Conservation (phyloP, 1,140 invertebrate species). For the Drosophila lowei region DNA sequence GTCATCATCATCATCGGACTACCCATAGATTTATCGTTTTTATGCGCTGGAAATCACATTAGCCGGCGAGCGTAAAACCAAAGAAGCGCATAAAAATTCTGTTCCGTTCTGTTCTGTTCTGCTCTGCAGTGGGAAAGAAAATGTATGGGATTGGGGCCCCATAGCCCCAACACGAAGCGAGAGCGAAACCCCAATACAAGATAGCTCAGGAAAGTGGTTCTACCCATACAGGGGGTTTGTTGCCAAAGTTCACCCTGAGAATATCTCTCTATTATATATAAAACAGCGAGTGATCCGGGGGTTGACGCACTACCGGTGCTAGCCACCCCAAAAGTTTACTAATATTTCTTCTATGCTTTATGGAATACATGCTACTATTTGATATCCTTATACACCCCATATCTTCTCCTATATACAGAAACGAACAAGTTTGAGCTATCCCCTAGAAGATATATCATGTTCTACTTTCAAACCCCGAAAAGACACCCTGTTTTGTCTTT, state of each 20-base stretch:
- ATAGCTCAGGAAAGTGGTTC: neutral
- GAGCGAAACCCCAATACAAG: constrained; percentile 22
- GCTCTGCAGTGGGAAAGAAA: constrained; percentile 35
- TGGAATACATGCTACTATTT: too few relatives aligned
- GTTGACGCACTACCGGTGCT: too few relatives aligned
- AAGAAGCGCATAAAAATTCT: constrained; percentile 65
- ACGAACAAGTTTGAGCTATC: too few relatives aligned
- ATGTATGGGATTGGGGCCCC: constrained; percentile 37
- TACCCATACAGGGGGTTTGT: constrained; percentile 33
- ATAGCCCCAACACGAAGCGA: neutral
- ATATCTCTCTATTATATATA: too few relatives aligned
- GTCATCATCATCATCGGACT: constrained; percentile 40
- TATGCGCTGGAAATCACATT: constrained; percentile 78
- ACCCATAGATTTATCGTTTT: constrained; percentile 73
- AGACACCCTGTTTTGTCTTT: constrained; percentile 16
- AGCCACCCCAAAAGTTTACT: too few relatives aligned
- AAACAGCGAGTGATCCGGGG: too few relatives aligned
- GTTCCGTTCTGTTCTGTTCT: constrained; percentile 18
- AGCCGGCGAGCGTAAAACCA: constrained; percentile 62
- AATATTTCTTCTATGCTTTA: too few relatives aligned
- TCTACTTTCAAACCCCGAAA: too few relatives aligned
- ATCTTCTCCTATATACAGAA: too few relatives aligned
- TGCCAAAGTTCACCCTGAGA: too few relatives aligned
- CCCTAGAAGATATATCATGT: too few relatives aligned
- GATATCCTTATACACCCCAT: too few relatives aligned